These are phyloP conservation scores for Brienomyrus brachyistius DNA, from an alignment of 2,113 vertebrate genomes.

Conservation along the genomic window DNA sequence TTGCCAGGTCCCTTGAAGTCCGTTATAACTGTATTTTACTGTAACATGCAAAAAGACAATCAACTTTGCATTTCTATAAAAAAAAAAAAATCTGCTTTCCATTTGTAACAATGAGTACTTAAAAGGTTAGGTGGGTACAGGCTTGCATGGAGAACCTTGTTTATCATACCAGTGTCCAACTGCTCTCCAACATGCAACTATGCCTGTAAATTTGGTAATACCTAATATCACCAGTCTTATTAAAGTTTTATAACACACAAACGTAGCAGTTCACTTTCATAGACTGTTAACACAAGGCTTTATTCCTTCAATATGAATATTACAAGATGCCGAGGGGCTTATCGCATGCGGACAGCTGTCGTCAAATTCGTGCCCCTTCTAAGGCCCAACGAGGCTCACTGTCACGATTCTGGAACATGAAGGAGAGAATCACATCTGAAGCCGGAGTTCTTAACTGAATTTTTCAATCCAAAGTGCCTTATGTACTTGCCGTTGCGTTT, in stretches of 20 bases:
- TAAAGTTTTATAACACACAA: background rate
- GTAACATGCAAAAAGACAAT: background rate
- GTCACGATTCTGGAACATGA: background rate
- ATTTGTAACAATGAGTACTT: background rate
- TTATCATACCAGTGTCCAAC: background rate
- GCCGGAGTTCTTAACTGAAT: background rate
- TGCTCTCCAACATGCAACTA: background rate
- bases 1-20: too few relatives aligned
- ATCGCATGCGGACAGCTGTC: background rate
- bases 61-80: background rate
- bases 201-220: background rate
- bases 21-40: too few relatives aligned
- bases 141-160: background rate
- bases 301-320: background rate
- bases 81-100: background rate
- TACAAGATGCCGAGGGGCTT: background rate
- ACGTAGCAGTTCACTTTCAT: background rate
- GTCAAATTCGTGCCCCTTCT: background rate
- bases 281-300: background rate
- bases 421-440: background rate
- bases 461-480: background rate
- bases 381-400: background rate
- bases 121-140: background rate
- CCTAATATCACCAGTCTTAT: background rate
- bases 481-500: background rate